Evolutionary conservation across 2,888 invertebrate species (phyloP).

Genomic region (Sphaerophoria rueppellii): DNA sequence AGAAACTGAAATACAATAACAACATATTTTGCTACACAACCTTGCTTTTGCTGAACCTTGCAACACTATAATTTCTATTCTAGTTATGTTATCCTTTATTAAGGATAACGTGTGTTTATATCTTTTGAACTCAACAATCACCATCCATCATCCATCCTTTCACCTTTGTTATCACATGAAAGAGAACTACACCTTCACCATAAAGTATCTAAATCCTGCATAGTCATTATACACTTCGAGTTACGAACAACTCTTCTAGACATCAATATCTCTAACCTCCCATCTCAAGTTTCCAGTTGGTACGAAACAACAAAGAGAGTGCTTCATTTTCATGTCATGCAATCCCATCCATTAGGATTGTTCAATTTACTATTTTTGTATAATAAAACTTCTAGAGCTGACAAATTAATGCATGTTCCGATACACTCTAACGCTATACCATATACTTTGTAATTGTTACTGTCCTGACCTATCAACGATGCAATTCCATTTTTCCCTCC

Average conservation of each 20-base stretch:
- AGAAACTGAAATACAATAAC: no score
- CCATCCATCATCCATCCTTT: no score
- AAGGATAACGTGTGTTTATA: no score
- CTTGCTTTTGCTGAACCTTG: no score
- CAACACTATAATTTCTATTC: no score
- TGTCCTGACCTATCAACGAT: slow-evolving; percentile 30
- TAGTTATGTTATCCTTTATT: no score
- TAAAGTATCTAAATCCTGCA: neutral
- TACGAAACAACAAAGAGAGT: no score
- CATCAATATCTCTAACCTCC: slow-evolving; percentile 3
- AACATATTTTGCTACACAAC: no score
- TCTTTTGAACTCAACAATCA: no score
- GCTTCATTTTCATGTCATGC: slow-evolving; percentile 24
- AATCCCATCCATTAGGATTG: slow-evolving; percentile 20
- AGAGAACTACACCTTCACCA: no score
- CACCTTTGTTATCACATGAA: neutral
- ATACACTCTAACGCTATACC: slow-evolving; percentile 8
- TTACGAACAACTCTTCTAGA: neutral
- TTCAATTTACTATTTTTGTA: slow-evolving; percentile 29
- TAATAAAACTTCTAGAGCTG: slow-evolving; percentile 22
- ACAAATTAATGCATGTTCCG: slow-evolving; percentile 50
- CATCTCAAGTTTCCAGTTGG: neutral
- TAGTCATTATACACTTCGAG: neutral
- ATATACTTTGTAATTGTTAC: slow-evolving; percentile 18
- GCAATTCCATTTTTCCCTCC: slow-evolving; percentile 32